These are phyloP conservation scores for Battus philenor DNA, from an alignment of 1,140 invertebrate species.

Conservation along the genomic window DNA sequence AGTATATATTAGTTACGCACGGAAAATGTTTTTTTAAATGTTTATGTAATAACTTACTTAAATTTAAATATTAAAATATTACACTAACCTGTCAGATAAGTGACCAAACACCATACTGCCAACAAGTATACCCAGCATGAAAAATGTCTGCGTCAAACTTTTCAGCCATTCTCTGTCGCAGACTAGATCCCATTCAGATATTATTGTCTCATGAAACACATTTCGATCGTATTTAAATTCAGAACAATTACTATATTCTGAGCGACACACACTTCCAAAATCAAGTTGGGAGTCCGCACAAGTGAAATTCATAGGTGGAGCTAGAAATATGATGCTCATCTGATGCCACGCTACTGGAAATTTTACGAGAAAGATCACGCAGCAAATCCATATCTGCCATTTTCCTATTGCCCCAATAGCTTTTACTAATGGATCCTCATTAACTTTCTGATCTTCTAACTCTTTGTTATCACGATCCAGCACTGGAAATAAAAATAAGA, in stretches of 20 bases:
- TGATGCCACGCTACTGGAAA: slow-evolving; percentile 86
- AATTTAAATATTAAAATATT: too few relatives aligned
- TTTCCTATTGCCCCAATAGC: slow-evolving; percentile 82
- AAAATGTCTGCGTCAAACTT: slow-evolving; percentile 83
- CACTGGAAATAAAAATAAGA: slow-evolving; percentile 45
- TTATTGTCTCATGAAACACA: slow-evolving; percentile 82
- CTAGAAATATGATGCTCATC: slow-evolving; percentile 80
- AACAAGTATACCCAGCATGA: slow-evolving; percentile 85
- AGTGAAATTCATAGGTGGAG: slow-evolving; percentile 75
- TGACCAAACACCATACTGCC: slow-evolving; percentile 84
- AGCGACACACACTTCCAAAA: slow-evolving; percentile 50
- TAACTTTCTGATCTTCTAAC: slow-evolving; percentile 32
- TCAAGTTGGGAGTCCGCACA: slow-evolving; percentile 45
- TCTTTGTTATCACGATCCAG: slow-evolving; percentile 52
- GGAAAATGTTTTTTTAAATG: too few relatives aligned
- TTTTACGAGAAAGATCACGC: slow-evolving; percentile 81
- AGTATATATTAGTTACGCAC: too few relatives aligned
- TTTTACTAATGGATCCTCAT: slow-evolving; percentile 55
- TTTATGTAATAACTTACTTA: too few relatives aligned
- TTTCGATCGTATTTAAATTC: slow-evolving; percentile 78
- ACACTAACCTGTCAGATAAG: slow-evolving; percentile 84
- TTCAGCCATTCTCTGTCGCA: slow-evolving; percentile 80
- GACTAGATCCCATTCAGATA: slow-evolving; percentile 85
- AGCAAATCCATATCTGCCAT: slow-evolving; percentile 83
- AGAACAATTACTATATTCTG: slow-evolving; percentile 66